Percentiles rank a stretch among this genome's conserved stretches.
phyloP scores from a whole-genome alignment of 2,797 vertebrate species.

The Micromesistius poutassou region DNA sequence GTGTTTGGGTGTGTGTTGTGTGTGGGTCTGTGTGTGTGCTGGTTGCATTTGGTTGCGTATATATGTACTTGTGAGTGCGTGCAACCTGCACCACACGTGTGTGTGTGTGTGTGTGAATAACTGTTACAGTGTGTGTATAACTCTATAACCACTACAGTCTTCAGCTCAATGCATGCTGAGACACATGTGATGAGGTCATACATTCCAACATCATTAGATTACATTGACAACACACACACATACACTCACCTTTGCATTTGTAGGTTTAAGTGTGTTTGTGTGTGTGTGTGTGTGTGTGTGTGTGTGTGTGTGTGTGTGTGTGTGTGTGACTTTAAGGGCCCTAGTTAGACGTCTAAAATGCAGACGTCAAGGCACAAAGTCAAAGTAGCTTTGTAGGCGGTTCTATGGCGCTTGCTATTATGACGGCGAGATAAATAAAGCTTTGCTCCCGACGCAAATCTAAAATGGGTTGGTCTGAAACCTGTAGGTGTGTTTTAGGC shows the following conservation, averaged over 20 bases:
- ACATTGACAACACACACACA: background rate
- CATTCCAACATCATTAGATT: constrained; percentile 32
- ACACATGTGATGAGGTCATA: constrained; percentile 36
- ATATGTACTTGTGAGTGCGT: background rate
- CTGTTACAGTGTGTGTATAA: constrained; percentile 7
- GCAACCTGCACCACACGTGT: no score
- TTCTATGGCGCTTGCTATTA: no score
- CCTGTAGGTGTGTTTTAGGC: no score
- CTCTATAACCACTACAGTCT: background rate
- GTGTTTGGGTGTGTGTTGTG: background rate
- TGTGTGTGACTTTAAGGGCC: background rate
- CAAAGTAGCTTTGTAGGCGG: no score
- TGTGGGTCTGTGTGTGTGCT: background rate
- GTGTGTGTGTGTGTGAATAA: background rate
- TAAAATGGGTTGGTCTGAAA: no score
- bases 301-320: background rate
- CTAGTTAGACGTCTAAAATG: no score
- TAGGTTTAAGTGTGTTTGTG: background rate
- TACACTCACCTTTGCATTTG: background rate
- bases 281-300: background rate
- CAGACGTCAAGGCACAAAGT: no score
- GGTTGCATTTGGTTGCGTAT: background rate
- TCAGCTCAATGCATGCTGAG: constrained; percentile 34
- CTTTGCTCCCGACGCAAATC: no score
- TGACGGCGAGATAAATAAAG: no score